Percentiles rank a stretch among this genome's conserved stretches.
These are phyloP conservation scores for Oophaga sylvatica DNA, from an alignment of 2,797 vertebrate genomes.

Conservation along the genomic window DNA sequence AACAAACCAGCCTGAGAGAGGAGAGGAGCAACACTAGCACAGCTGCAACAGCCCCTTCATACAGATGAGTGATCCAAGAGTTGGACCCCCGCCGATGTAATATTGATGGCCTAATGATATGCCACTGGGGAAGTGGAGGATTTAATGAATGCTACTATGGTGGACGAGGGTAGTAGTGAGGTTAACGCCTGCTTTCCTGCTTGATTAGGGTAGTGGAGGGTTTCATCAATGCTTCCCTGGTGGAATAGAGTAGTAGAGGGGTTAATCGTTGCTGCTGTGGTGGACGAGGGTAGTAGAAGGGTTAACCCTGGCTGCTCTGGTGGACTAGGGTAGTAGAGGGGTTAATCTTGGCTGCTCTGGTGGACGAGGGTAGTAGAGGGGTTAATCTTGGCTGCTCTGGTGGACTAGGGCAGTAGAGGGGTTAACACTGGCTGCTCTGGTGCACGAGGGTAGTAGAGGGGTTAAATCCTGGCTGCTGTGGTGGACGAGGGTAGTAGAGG, in stretches of 20 bases:
- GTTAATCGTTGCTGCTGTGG: not conserved
- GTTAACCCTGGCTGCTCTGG: not conserved
- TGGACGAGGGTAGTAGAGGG: not conserved
- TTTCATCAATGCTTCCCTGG: not conserved
- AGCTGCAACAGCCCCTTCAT: no score
- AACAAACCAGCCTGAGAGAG: no score
- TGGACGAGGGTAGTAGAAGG: not conserved
- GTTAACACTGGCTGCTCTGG: not conserved
- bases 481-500: not conserved
- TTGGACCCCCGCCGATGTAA: no score
- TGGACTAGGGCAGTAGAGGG: not conserved
- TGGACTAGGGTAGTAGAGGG: not conserved
- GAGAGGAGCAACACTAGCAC: no score
- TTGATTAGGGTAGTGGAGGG: not conserved
- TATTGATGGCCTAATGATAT: no score
- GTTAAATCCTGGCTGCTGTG: not conserved
- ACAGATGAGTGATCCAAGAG: no score
- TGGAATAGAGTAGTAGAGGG: not conserved
- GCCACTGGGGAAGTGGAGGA: no score
- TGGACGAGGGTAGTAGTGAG: no score
- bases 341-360: not conserved
- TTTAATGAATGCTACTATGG: no score
- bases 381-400: not conserved
- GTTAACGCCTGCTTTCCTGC: no score
- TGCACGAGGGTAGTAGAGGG: not conserved